Evolutionary conservation across 2,888 invertebrate species (phyloP).

Genomic region (Amblyteles armatorius): DNA sequence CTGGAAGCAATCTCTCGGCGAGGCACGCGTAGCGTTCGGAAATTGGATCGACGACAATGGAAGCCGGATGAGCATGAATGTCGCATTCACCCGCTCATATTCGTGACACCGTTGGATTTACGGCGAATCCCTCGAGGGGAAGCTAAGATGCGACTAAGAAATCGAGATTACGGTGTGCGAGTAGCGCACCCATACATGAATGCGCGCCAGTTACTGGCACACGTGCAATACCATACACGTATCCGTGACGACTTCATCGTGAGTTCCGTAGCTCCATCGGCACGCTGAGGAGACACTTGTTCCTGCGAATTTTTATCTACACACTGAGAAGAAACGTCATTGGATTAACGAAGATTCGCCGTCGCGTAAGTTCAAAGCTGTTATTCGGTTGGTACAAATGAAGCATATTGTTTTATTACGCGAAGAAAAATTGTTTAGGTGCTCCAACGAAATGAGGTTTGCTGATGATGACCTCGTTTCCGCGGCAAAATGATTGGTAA

Average conservation of each 20-base stretch:
- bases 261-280: not conserved
- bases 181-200: not conserved
- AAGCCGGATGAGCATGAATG: constrained; percentile 27
- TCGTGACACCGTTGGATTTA: constrained; percentile 14
- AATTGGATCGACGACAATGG: constrained; percentile 27
- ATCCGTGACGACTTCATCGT: not conserved
- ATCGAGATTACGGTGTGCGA: not conserved
- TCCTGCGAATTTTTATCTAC: not conserved
- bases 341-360: not conserved
- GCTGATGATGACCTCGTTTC: too few species aligned
- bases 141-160: constrained; percentile 27
- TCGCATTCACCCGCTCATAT: constrained; percentile 6
- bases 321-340: not conserved
- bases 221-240: not conserved
- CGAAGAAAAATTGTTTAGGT: too few species aligned
- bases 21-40: not conserved
- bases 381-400: not conserved
- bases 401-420: too few species aligned
- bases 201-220: not conserved
- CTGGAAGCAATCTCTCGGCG: not conserved
- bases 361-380: not conserved
- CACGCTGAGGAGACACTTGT: not conserved
- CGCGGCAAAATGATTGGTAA: too few species aligned
- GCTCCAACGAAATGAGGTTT: too few species aligned
- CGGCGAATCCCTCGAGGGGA: not conserved